phyloP scores from a whole-genome alignment of 2,797 vertebrate species.

The Lemur catta region DNA sequence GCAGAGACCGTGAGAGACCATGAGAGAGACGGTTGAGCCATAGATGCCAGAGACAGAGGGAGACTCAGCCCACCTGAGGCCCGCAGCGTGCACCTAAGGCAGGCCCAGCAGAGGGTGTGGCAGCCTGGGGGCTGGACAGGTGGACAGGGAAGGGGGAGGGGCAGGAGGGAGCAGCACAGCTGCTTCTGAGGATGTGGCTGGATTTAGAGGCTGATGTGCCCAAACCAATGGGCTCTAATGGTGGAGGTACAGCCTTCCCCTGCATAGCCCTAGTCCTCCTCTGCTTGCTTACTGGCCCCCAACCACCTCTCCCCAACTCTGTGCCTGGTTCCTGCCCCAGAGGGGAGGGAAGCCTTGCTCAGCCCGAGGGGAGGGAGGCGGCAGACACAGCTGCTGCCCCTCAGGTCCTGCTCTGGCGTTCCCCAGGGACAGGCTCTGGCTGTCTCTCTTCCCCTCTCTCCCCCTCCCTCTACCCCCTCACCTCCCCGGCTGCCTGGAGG shows the following conservation, averaged over 20 bases:
- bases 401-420: not conserved
- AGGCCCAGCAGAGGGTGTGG: not conserved
- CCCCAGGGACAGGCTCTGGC: constrained; percentile 12
- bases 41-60: not conserved
- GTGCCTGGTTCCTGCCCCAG: not conserved
- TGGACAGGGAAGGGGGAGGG: not conserved
- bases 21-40: not conserved
- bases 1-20: not conserved
- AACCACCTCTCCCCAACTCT: not conserved
- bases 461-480: too few relatives aligned
- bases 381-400: not conserved
- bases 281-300: not conserved
- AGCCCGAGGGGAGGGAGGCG: not conserved
- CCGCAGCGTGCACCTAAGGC: not conserved
- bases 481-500: not conserved
- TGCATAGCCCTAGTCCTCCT: not conserved
- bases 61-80: not conserved
- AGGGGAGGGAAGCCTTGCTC: not conserved
- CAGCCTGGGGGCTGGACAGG: not conserved
- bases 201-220: not conserved
- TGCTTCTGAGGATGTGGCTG: not conserved
- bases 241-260: not conserved
- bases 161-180: not conserved
- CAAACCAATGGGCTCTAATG: not conserved
- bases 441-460: not conserved